Base-by-base conservation (phyloP, 2,888 invertebrate species). In the Hyposoter didymator region DNA sequence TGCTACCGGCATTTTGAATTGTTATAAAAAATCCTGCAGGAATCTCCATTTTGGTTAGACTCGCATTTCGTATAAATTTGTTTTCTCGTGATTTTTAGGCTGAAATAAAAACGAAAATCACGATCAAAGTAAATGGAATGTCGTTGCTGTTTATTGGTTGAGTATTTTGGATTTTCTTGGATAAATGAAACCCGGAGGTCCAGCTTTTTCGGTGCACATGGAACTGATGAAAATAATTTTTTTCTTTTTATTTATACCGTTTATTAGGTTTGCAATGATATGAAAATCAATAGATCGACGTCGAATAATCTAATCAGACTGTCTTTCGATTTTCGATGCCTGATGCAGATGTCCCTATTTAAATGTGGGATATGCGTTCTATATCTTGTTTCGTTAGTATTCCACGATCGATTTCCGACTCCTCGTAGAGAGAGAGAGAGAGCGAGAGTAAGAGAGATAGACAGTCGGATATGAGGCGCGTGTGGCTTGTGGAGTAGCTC, bases 371-470 rank as follows among this genome's bases (percentile, higher is more conserved):
- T 75, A 82, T 35, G 43, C 67, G 35, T 55, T 74, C 72, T 79
- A 78, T 85, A 85, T 73, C 76, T 73, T 39, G 73, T 84, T 83
- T 84, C 83, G 83, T 86, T 86, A 84, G 80, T 78, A 83, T 84
- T 84, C 80, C 64, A 62, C 52, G 69, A 86, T 86, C 85, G 85
- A 86, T 84, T 74, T 45, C 72, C 52, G 62, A 73, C 70, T 72
- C 55, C 79, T 70, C 39, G 49, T 73, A 59, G 49, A 75, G 55
- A 74, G 39, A 49, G 19, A 28, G 52, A 49, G 47, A 12, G 35
- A 17, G 28, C 28, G 74, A 14, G 17, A 74, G 69, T 2, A 2
- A 62, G 75, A 66, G 43, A 49, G 66, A 47, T 28, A 75, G 47
- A 35, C 10, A 59, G 75, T 32, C 35, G 64, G 64, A 76, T 70